Evolutionary conservation across 2,797 vertebrate species (phyloP), one percentile per base, ranked within the genome.

Genomic region (Okamejei kenojei): DNA sequence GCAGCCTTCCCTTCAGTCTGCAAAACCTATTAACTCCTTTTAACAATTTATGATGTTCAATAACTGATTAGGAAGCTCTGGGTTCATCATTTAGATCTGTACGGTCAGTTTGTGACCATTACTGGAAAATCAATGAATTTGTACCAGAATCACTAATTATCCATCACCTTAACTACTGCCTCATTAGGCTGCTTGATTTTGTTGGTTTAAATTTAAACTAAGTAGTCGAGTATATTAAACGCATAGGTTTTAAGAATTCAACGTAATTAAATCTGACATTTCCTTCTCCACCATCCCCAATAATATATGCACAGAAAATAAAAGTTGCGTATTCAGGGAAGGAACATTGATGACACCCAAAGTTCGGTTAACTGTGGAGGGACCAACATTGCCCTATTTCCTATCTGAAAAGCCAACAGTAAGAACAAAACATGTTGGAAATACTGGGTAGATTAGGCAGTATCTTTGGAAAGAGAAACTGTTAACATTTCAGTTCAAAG

Each of bases 31-130:
- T 95, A 96, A 96, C 96, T 96, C 96, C 95, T 95, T 96, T 97
- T 98, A 98, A 98, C 97, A 98, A 98, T 97, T 98, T 97, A 97
- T 97, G 97, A 96, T 96, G 97, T 97, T 97, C 97, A 96, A 97
- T 97, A 96, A 95, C 95, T 97, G 96, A 98, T 97, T 96, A 96
- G 95, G 94, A 90, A 94, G 94, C 94, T 94, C 93, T 93, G 95
- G 95, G 95, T 96, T 95, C 95, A 96, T 96, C 95, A 96, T 95
- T 96, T 95, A 96, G 95, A 95, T 95, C 95, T 94, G 94, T 95
- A 95, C 95, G 95, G 95, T 95, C 95, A 95, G 96, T 95, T 94
- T 95, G 94, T 95, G 95, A 95, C 95, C 95, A 95, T 96, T 96
- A 96, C 95, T 94, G 94, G 94, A 94, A 95, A 95, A 95, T 94